Evolutionary conservation across 2,113 vertebrate species (phyloP).

Genomic region (Haemorhous mexicanus): DNA sequence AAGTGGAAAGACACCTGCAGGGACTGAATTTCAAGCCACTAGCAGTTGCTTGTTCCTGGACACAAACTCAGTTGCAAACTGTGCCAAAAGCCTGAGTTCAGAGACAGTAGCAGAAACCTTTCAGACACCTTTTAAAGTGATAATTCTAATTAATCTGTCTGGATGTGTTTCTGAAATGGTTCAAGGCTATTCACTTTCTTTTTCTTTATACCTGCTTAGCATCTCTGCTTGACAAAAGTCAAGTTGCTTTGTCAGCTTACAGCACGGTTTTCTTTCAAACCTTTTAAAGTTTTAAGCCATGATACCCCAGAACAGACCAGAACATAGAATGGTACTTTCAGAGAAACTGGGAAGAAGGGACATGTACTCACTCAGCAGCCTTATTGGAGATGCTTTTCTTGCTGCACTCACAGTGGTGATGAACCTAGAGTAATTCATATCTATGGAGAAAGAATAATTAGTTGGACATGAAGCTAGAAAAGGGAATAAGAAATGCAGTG

Average conservation of each 20-base stretch:
- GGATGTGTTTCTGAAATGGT: neutral
- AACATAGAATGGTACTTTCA: neutral
- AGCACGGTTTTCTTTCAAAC: neutral
- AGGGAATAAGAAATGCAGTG: neutral
- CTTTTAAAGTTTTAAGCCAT: neutral
- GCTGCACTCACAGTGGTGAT: slow-evolving; percentile 84
- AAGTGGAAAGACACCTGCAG: neutral
- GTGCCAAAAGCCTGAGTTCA: neutral
- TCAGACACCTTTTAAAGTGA: neutral
- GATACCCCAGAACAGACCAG: neutral
- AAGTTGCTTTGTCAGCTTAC: neutral
- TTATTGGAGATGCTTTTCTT: slow-evolving; percentile 82
- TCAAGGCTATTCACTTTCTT: neutral
- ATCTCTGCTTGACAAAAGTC: neutral
- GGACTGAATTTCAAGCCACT: neutral
- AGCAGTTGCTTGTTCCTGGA: neutral
- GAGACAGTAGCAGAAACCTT: neutral
- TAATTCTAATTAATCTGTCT: neutral
- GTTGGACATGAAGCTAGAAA: neutral
- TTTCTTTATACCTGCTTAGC: neutral
- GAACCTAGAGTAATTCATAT: slow-evolving; percentile 92
- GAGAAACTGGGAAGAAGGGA: neutral
- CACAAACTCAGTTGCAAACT: neutral
- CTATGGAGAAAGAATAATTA: neutral
- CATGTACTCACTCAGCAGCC: slow-evolving; percentile 81